Conservation (phyloP, 2,888 invertebrate species). For the Sepioteuthis lessoniana region DNA sequence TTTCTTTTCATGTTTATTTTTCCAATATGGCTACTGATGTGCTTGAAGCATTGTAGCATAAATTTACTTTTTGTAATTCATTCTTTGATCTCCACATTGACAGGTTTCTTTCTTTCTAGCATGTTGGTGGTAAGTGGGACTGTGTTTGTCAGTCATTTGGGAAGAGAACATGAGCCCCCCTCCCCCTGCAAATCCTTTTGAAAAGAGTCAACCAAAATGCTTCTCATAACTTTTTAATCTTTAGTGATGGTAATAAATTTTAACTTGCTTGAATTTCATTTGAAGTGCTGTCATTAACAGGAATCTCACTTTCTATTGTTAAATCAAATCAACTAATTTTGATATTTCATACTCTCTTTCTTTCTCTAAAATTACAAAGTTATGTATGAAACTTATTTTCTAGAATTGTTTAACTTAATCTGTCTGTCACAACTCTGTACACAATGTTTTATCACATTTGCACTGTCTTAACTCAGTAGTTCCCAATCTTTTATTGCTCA, state of each 20-base stretch:
- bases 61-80: not conserved
- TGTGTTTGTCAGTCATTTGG: slow-evolving; percentile 8
- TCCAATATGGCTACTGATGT: not conserved
- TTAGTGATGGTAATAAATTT: not conserved
- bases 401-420: too few species aligned
- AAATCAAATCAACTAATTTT: too few species aligned
- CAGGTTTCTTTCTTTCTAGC: not conserved
- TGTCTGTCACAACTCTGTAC: too few species aligned
- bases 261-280: not conserved
- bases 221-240: not conserved
- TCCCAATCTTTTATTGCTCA: too few species aligned
- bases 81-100: not conserved
- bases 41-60: not conserved
- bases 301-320: too few species aligned
- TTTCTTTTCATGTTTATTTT: not conserved
- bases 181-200: not conserved
- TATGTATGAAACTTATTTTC: too few species aligned
- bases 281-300: not conserved
- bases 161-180: not conserved
- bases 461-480: too few species aligned
- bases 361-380: too few species aligned
- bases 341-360: too few species aligned
- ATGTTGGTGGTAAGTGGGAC: slow-evolving; percentile 33
- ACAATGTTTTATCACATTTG: too few species aligned
- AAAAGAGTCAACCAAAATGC: not conserved